A percentile compares a stretch with the other conserved stretches of the same genome.
phyloP scores from a whole-genome alignment of 2,797 vertebrate species.

The Pelochelys cantorii region DNA sequence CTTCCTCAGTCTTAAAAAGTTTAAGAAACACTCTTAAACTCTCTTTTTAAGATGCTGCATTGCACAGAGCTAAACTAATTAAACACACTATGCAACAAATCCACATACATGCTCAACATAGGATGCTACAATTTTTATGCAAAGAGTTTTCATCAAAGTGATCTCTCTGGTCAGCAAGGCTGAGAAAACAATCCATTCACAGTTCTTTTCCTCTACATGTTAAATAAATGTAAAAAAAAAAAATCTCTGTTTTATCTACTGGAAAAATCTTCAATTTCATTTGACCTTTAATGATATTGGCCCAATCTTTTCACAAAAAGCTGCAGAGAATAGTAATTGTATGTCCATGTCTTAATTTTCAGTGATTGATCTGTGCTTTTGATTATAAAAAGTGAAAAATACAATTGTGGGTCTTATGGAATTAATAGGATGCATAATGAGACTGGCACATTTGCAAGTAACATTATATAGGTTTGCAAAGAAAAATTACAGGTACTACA shows the following conservation, averaged over 20 bases:
- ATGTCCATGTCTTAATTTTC: neutral
- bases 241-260: neutral
- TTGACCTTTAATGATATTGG: neutral
- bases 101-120: neutral
- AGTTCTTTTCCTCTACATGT: neutral
- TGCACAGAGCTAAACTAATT: neutral
- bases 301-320: neutral
- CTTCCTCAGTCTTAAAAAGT: no score
- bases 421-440: neutral
- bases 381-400: neutral
- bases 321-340: neutral
- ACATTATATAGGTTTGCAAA: neutral
- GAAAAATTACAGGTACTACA: neutral
- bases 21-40: no score
- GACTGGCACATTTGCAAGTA: neutral
- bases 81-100: neutral
- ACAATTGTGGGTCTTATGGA: neutral
- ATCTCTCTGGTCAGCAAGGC: neutral
- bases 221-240: constrained; percentile 14
- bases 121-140: neutral
- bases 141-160: neutral
- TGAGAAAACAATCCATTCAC: neutral
- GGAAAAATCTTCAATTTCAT: neutral
- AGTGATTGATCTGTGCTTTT: neutral
- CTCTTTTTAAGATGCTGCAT: neutral